These are phyloP conservation scores for Oryctes rhinoceros DNA, from an alignment of 1,140 invertebrate genomes.

Conservation along the genomic window DNA sequence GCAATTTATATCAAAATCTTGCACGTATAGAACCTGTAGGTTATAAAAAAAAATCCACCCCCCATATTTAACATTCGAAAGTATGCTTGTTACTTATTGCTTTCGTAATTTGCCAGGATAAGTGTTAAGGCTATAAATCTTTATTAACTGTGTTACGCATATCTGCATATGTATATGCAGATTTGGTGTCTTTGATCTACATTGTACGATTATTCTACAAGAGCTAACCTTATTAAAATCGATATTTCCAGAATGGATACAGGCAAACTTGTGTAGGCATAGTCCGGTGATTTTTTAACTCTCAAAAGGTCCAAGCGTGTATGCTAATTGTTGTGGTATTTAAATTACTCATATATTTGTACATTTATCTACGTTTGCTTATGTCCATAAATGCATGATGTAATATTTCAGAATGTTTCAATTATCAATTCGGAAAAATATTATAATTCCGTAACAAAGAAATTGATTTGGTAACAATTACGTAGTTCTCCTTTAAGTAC, in stretches of 20 bases:
- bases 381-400: neutral
- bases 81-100: too few relatives aligned
- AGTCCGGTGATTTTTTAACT: neutral
- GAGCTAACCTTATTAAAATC: too few relatives aligned
- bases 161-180: neutral
- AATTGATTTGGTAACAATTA: too few relatives aligned
- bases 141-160: neutral
- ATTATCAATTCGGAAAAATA: neutral
- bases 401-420: slow-evolving; percentile 1
- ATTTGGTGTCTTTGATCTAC: neutral
- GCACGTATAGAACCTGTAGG: neutral
- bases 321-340: neutral
- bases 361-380: too few relatives aligned
- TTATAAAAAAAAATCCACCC: neutral
- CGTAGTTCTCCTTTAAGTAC: too few relatives aligned
- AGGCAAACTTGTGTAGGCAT: neutral
- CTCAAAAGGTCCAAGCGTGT: neutral
- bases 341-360: neutral
- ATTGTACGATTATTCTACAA: neutral
- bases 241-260: too few relatives aligned
- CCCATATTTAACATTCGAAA: neutral
- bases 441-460: too few relatives aligned
- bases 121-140: neutral
- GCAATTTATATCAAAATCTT: neutral
- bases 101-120: neutral